Evolutionary conservation across 2,113 vertebrate genomes (phyloP).

Genomic region (Edolisoma coerulescens): DNA sequence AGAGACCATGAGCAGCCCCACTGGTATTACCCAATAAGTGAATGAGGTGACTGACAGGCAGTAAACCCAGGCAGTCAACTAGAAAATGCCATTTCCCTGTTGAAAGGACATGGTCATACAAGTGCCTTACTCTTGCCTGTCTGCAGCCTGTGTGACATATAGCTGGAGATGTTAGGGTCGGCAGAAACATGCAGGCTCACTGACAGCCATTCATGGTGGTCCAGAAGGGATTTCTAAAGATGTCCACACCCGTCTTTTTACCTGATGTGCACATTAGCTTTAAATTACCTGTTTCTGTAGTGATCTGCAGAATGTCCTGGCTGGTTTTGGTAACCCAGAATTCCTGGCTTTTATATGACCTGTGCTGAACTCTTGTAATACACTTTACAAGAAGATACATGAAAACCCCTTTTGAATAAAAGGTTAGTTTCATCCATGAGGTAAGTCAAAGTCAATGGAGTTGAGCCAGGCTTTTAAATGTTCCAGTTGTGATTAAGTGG

Average conservation of each 20-base stretch:
- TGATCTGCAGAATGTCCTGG: background rate
- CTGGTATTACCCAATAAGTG: background rate
- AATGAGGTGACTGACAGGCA: background rate
- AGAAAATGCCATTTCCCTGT: background rate
- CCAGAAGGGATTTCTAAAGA: background rate
- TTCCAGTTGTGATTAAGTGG: background rate
- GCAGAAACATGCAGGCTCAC: background rate
- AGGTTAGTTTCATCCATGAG: background rate
- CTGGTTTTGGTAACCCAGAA: background rate
- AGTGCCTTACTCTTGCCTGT: background rate
- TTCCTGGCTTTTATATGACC: background rate
- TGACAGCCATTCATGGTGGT: background rate
- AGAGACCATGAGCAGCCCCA: background rate
- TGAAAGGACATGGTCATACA: background rate
- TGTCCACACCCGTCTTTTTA: background rate
- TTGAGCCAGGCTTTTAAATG: background rate
- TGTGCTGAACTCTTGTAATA: background rate
- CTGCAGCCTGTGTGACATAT: background rate
- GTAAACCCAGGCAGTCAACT: background rate
- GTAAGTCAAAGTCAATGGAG: background rate
- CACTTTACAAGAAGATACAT: background rate
- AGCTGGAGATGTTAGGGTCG: background rate
- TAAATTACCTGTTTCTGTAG: background rate
- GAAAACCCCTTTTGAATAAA: background rate
- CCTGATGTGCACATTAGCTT: background rate